Evolutionary conservation across 2,797 vertebrate genomes (phyloP).

Genomic region (Parotocinclus haroldoi): DNA sequence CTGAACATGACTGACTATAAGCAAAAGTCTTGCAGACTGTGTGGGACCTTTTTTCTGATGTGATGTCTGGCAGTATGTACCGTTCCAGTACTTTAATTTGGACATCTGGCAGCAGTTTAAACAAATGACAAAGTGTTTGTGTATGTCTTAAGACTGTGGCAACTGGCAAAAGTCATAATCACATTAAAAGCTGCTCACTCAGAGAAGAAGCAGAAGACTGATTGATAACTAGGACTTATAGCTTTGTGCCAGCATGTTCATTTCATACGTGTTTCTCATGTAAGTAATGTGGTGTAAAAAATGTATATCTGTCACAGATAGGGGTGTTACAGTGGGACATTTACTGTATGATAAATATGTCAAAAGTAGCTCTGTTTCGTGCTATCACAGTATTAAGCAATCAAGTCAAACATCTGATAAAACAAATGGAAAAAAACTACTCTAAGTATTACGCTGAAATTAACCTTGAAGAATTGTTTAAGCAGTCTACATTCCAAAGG

Average conservation of each 20-base stretch:
- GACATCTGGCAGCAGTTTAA: slow-evolving; percentile 7
- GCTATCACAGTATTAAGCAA: too few species aligned
- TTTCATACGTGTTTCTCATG: slow-evolving; percentile 8
- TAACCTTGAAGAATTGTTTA: too few species aligned
- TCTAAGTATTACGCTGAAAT: too few species aligned
- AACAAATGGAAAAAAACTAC: too few species aligned
- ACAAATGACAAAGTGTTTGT: slow-evolving; percentile 1
- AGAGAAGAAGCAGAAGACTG: neutral
- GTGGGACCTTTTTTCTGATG: neutral
- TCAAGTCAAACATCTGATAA: too few species aligned
- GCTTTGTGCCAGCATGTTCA: slow-evolving; percentile 12
- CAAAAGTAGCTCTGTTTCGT: too few species aligned
- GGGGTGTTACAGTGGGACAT: too few species aligned
- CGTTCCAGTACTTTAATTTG: slow-evolving; percentile 7
- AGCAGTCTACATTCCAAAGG: too few species aligned
- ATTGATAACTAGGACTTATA: slow-evolving; percentile 14
- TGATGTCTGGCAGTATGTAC: neutral
- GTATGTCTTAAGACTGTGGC: neutral
- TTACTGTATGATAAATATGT: too few species aligned
- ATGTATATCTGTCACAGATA: too few species aligned
- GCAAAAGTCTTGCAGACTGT: neutral
- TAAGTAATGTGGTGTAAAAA: too few species aligned
- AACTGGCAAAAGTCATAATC: neutral
- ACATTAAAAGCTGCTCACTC: slow-evolving; percentile 8
- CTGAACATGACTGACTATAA: neutral